phyloP scores from a whole-genome alignment of 2,888 invertebrate genomes.

The Cerastis leucographa region DNA sequence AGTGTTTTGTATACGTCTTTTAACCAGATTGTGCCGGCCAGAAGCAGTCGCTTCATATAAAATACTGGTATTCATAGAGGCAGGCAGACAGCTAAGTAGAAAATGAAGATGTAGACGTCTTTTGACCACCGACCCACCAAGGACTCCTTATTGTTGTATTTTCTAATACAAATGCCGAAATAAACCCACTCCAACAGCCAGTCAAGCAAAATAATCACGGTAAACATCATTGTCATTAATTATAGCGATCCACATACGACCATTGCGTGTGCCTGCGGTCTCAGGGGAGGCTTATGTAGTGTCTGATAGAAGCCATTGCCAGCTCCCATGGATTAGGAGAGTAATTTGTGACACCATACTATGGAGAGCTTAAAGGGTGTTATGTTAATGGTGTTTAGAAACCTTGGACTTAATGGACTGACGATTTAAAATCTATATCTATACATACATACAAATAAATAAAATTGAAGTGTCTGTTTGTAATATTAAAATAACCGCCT shows the following conservation, averaged over 20 bases:
- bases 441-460: too few species aligned
- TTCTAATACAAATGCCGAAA: not conserved
- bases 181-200: not conserved
- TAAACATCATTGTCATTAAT: constrained; percentile 33
- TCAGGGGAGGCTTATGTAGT: constrained; percentile 45
- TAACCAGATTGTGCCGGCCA: too few species aligned
- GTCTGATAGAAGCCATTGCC: constrained; percentile 49
- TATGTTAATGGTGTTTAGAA: constrained; percentile 13
- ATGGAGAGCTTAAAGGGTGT: constrained; percentile 19
- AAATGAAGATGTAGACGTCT: not conserved
- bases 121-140: not conserved
- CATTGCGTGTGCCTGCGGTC: constrained; percentile 28
- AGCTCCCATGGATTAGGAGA: constrained; percentile 44
- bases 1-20: too few species aligned
- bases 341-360: constrained; percentile 55
- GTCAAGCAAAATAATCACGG: constrained; percentile 21
- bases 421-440: constrained; percentile 1
- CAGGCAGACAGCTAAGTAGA: too few species aligned
- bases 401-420: not conserved
- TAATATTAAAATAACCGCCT: too few species aligned
- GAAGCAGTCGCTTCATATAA: too few species aligned
- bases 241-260: constrained; percentile 29
- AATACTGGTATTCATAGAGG: too few species aligned
- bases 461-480: too few species aligned
- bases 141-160: not conserved